Evolutionary conservation across 2,113 vertebrate genomes (phyloP), one percentile per base, ranked within the genome.

Genomic region (Galemys pyrenaicus): DNA sequence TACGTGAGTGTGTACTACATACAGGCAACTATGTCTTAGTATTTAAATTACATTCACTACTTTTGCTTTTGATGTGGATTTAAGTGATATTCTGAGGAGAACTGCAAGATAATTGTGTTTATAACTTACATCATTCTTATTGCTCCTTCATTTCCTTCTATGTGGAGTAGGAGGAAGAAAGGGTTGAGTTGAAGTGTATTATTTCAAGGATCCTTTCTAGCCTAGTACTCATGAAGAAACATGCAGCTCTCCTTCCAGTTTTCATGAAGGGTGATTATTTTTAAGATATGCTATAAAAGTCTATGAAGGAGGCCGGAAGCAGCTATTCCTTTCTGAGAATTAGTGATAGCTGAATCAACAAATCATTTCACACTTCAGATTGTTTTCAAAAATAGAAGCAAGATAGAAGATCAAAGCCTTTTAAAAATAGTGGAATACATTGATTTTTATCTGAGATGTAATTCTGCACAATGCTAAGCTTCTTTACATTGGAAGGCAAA

Each of bases 311-410:
- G 20, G 4, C 56, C 90, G 35, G 41, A 46, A 73, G 56, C 78
- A 58, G 20, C 82, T 56, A 39, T 41, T 95, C 28, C 22, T 95
- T 87, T 89, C 87, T 93, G 75, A 78, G 51, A 92, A 60, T 70
- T 37, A 35, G 30, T 41, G 70, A 79, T 32, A 70, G 17, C 9
- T 79, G 64, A 37, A 87, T 85, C 11, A 65, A 24, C 22, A 44
- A 19, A 56, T 92, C 39, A 41, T 67, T 58, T 75, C 58, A 46
- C 64, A 32, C 26, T 79, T 87, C 22, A 37, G 54, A 46, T 75
- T 78, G 10, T 91, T 75, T 91, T 80, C 82, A 97, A 51, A 81
- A 91, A 62, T 84, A 81, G 64, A 80, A 89, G 9, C 67, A 83
- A 86, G 32, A 49, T 82, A 41, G 16, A n/a, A 68, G 51, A 90